Evolutionary conservation across 2,888 invertebrate species (phyloP), one percentile per base, ranked within the genome.

Genomic region (Patella depressa): DNA sequence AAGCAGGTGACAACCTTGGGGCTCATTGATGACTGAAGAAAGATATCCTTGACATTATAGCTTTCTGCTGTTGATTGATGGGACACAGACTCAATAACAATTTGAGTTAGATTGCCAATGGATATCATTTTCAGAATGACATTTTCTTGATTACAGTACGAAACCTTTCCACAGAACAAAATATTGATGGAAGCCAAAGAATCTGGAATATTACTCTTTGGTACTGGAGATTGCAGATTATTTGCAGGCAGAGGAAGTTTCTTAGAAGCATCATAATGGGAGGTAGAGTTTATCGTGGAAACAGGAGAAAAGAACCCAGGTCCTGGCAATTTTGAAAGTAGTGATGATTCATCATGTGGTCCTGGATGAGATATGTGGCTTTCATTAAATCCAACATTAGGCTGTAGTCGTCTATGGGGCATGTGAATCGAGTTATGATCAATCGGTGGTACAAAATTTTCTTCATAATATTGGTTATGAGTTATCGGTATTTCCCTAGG

Each of bases 251-350:
- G 45, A 71, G 5, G 72, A 69, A 54, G 71, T 71, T 73, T 19
- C 54, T 45, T 19, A 59, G 76, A 14, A 57, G 19, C 17, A 53
- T 29, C 54, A 29, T 53, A n/a, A 53, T 71, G 72, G 19, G 74
- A 19, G 70, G 69, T 2, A 71, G n/a, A 24, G 72, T 53, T 72
- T 72, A n/a, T 73, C 55, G 7, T 45, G 45, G 45, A 45, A 45
- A 45, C 45, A 17, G 79, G 75, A 11, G 89, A 86, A 83, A 88
- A 88, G 78, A 84, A 88, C 9, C 89, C 88, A 14, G 89, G 88
- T 0, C 88, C 88, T 7, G 87, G 87, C 76, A 86, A 24, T 65
- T 65, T 19, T 12, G 65, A 65, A 15, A 65, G 24, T 45, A 45
- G 9, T 65, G 65, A 24, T 9, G 65, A 65, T 24, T 65, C 24